phyloP scores from a whole-genome alignment of 2,113 vertebrate species.

The Triplophysa siluroides region DNA sequence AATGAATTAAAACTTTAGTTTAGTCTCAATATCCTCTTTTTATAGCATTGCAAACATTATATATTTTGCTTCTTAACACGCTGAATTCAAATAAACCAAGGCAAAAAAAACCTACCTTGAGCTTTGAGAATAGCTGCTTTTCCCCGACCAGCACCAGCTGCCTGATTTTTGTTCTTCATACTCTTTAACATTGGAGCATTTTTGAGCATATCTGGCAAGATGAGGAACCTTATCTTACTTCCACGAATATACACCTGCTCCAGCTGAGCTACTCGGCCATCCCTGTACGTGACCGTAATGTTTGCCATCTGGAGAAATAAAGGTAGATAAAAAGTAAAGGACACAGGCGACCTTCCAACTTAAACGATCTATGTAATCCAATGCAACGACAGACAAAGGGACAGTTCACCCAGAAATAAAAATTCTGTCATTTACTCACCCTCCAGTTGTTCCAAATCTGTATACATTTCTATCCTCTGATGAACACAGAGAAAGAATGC shows the following conservation, averaged over 20 bases:
- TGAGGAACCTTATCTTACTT: constrained; percentile 97
- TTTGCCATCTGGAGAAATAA: constrained; percentile 88
- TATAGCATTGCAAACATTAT: not conserved
- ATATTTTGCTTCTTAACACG: not conserved
- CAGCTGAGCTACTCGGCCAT: constrained; percentile 92
- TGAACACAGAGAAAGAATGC: too few relatives aligned
- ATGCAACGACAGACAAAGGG: too few relatives aligned
- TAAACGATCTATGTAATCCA: too few relatives aligned
- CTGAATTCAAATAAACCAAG: not conserved
- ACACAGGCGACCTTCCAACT: not conserved
- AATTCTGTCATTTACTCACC: too few relatives aligned
- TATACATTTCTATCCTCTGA: too few relatives aligned
- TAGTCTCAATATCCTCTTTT: not conserved
- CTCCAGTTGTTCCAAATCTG: too few relatives aligned
- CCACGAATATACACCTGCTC: constrained; percentile 98
- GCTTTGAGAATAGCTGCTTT: constrained; percentile 99
- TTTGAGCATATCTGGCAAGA: constrained; percentile 97
- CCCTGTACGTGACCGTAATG: constrained; percentile 95
- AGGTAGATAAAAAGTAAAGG: not conserved
- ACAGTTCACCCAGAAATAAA: too few relatives aligned
- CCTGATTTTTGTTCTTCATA: constrained; percentile 99
- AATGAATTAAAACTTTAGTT: constrained; percentile 31
- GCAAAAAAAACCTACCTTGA: constrained; percentile 76
- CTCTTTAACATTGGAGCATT: constrained; percentile 98
- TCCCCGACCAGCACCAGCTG: constrained; percentile 91